Conservation (phyloP, 1,140 invertebrate genomes). For the Drosophila sturtevanti region DNA sequence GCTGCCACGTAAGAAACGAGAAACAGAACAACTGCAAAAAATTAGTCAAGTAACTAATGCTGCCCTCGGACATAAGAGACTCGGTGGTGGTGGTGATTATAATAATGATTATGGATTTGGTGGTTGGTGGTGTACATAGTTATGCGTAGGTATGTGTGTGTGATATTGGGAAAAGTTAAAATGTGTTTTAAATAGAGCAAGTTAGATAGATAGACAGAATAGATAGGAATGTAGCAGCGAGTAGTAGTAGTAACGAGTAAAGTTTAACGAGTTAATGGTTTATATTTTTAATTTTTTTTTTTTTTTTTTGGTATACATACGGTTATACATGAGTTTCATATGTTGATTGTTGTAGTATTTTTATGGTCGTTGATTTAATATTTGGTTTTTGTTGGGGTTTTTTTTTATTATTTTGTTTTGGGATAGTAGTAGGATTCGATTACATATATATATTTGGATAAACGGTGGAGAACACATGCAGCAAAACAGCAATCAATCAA, state of each 20-base stretch:
- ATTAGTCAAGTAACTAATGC: slow-evolving; percentile 82
- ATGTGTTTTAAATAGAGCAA: neutral
- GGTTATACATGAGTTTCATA: slow-evolving; percentile 61
- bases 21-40: slow-evolving; percentile 89
- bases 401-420: slow-evolving; percentile 32
- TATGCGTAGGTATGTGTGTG: slow-evolving; percentile 2
- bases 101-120: neutral
- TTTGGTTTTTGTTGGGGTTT: slow-evolving; percentile 30
- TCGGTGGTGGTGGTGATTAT: slow-evolving; percentile 19
- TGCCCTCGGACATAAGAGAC: slow-evolving; percentile 63
- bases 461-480: slow-evolving; percentile 68
- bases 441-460: slow-evolving; percentile 35
- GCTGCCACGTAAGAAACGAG: slow-evolving; percentile 93
- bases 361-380: slow-evolving; percentile 36
- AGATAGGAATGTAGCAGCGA: slow-evolving; percentile 2
- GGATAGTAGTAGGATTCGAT: slow-evolving; percentile 38
- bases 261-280: slow-evolving; percentile 32
- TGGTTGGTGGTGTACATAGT: slow-evolving; percentile 17
- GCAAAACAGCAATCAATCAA: slow-evolving; percentile 73
- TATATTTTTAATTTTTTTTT: slow-evolving; percentile 20
- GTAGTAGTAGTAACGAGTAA: slow-evolving; percentile 7
- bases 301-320: slow-evolving; percentile 52
- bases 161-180: neutral
- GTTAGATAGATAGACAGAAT: slow-evolving; percentile 14
- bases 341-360: slow-evolving; percentile 48